phyloP scores from a whole-genome alignment of 2,797 vertebrate species.

The Trichosurus vulpecula region DNA sequence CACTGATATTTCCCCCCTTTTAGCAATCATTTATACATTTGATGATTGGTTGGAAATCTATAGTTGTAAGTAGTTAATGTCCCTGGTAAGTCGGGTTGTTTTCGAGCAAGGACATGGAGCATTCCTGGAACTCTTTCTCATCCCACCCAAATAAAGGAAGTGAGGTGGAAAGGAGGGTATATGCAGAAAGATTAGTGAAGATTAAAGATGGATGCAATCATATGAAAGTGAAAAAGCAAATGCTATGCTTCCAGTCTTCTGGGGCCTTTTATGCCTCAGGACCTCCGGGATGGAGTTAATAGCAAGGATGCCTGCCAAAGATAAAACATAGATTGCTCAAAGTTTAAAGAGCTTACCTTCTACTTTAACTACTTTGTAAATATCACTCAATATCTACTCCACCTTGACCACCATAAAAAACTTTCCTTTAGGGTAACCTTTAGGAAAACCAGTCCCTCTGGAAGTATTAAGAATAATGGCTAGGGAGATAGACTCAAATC shows the following conservation, averaged over 20 bases:
- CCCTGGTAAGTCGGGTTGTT: neutral
- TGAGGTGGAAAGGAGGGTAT: neutral
- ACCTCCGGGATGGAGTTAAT: constrained; percentile 60
- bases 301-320: constrained; percentile 48
- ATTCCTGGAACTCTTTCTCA: neutral
- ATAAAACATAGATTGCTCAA: constrained; percentile 45
- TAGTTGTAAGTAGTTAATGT: neutral
- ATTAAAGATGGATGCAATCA: constrained; percentile 9
- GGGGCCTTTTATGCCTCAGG: neutral
- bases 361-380: neutral
- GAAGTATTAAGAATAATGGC: neutral
- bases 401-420: neutral
- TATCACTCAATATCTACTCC: constrained; percentile 6
- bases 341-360: constrained; percentile 32
- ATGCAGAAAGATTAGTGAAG: neutral
- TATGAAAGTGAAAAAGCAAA: constrained; percentile 50
- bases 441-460: constrained; percentile 5
- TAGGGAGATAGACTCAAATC: neutral
- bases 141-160: constrained; percentile 49
- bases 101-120: neutral
- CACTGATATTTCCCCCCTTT: neutral
- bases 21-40: neutral
- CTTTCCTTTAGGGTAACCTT: constrained; percentile 13
- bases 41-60: constrained; percentile 8
- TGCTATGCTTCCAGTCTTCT: constrained; percentile 45